Conservation (phyloP, 2,888 invertebrate genomes). For the Mesorhabditis belari region DNA sequence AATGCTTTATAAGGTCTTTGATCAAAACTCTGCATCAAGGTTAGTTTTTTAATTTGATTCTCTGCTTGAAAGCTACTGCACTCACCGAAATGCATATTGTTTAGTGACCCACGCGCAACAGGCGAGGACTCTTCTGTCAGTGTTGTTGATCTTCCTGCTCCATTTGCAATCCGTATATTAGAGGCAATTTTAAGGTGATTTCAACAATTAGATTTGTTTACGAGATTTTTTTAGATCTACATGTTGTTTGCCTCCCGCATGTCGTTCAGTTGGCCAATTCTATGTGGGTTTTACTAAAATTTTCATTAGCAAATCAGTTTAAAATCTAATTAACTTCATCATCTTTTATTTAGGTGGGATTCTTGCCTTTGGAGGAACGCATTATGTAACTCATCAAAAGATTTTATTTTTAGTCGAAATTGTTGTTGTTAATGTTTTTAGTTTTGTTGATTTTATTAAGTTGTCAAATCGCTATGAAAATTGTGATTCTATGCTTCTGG, state of each 20-base stretch:
- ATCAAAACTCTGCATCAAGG: conserved; percentile 27
- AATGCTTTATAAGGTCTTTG: conserved; percentile 47
- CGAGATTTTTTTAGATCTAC: neutral
- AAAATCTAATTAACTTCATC: too few species aligned
- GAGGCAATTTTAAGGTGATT: conserved; percentile 35
- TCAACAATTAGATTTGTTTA: conserved; percentile 1
- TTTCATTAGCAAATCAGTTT: conserved; percentile 11
- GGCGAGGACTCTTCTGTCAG: conserved; percentile 47
- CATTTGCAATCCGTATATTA: conserved; percentile 23
- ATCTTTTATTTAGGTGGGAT: neutral
- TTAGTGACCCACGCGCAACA: conserved; percentile 46
- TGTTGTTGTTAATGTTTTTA: too few species aligned
- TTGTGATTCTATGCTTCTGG: too few species aligned
- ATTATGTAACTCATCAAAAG: too few species aligned
- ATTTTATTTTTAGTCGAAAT: too few species aligned
- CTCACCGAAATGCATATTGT: conserved; percentile 2
- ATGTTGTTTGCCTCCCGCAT: conserved; percentile 31
- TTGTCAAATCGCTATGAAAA: too few species aligned
- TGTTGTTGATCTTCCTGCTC: conserved; percentile 32
- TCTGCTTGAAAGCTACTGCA: too few species aligned
- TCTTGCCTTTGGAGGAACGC: neutral
- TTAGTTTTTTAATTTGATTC: conserved; percentile 5
- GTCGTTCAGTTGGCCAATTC: conserved; percentile 46
- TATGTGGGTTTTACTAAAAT: conserved; percentile 31
- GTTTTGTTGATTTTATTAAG: too few species aligned